These are phyloP conservation scores for Pandemis heparana DNA, from an alignment of 2,888 invertebrate species.

Conservation along the genomic window DNA sequence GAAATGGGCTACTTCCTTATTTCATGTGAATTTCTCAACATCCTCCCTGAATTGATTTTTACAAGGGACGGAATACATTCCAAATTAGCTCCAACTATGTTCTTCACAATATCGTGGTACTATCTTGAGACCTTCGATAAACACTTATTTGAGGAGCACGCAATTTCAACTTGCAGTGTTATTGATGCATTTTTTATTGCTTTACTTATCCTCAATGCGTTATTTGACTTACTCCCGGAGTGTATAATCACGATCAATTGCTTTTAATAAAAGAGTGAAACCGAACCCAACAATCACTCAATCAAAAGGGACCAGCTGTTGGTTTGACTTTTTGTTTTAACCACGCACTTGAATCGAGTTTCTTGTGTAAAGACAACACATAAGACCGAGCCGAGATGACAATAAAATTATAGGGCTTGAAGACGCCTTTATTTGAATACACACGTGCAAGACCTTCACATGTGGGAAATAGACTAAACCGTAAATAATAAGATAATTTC, in stretches of 20 bases:
- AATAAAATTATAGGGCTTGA: constrained; percentile 31
- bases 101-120: not conserved
- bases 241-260: constrained; percentile 73
- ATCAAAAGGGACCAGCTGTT: constrained; percentile 58
- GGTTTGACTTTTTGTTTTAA: constrained; percentile 56
- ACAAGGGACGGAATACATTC: too few relatives aligned
- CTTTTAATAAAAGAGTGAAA: constrained; percentile 65
- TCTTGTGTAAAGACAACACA: constrained; percentile 41
- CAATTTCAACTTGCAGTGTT: constrained; percentile 1
- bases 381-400: constrained; percentile 24
- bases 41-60: too few relatives aligned
- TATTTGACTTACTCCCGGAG: constrained; percentile 52
- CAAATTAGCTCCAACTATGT: not conserved
- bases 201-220: constrained; percentile 8
- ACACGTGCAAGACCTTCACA: constrained; percentile 34
- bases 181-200: constrained; percentile 18
- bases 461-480: constrained; percentile 28
- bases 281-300: constrained; percentile 66
- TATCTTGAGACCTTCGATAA: not conserved
- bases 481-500: constrained; percentile 35
- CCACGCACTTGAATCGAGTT: constrained; percentile 49
- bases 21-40: too few relatives aligned
- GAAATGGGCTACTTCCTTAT: too few relatives aligned
- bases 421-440: constrained; percentile 19
- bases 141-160: not conserved